phyloP scores from a whole-genome alignment of 2,797 vertebrate species.

The Naso thynnoides region DNA sequence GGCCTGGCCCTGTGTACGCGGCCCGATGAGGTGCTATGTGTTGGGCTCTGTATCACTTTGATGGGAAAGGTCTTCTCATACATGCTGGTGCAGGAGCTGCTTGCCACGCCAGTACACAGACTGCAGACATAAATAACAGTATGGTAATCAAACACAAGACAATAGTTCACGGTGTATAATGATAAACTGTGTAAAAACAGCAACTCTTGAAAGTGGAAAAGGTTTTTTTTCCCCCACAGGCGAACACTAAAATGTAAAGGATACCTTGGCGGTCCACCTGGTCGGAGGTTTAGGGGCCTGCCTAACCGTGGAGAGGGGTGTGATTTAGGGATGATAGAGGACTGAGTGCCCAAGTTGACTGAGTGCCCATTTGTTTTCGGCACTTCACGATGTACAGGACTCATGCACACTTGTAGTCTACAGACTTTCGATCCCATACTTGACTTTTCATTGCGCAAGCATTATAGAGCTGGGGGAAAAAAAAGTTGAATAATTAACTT shows the following conservation, averaged over 20 bases:
- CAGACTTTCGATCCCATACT: constrained; percentile 75
- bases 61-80: constrained; percentile 94
- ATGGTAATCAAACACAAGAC: constrained; percentile 11
- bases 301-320: constrained; percentile 79
- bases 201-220: not conserved
- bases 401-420: constrained; percentile 79
- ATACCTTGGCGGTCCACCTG: constrained; percentile 72
- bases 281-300: constrained; percentile 79
- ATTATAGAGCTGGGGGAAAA: constrained; percentile 61
- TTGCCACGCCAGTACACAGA: constrained; percentile 58
- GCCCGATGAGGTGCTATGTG: constrained; percentile 84
- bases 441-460: constrained; percentile 70
- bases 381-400: constrained; percentile 69
- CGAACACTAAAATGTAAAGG: not conserved
- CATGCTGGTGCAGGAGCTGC: constrained; percentile 76
- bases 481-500: not conserved
- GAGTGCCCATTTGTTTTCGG: constrained; percentile 87
- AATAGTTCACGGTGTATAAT: not conserved
- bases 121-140: constrained; percentile 48
- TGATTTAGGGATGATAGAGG: constrained; percentile 60
- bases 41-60: constrained; percentile 88
- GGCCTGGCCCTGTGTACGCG: constrained; percentile 76
- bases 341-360: constrained; percentile 55
- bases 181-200: not conserved
- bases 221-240: not conserved